phyloP scores from a whole-genome alignment of 1,140 invertebrate species.

The Ceratina australensis region DNA sequence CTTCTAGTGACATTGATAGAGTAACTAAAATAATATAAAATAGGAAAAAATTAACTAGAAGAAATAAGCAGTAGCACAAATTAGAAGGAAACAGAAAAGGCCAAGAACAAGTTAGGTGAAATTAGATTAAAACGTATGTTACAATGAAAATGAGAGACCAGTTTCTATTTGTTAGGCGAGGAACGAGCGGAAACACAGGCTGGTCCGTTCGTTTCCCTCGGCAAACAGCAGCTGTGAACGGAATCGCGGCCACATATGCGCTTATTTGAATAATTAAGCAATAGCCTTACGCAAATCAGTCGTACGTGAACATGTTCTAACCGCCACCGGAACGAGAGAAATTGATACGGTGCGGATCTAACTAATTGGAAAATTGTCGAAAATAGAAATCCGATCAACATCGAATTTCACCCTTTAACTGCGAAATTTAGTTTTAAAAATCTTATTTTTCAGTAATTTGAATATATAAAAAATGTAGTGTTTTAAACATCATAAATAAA shows the following conservation, averaged over 20 bases:
- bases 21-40: too few species aligned
- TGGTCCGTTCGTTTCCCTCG: conserved; percentile 48
- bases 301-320: conserved; percentile 13
- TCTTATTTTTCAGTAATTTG: too few species aligned
- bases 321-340: conserved; percentile 30
- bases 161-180: conserved; percentile 43
- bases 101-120: neutral
- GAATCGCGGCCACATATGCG: conserved; percentile 60
- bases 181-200: conserved; percentile 53
- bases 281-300: conserved; percentile 36
- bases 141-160: neutral
- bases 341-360: neutral
- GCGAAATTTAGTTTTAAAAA: too few species aligned
- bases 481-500: too few species aligned
- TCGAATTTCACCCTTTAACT: too few species aligned
- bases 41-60: neutral
- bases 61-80: neutral
- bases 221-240: conserved; percentile 65
- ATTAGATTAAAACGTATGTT: too few species aligned
- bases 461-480: too few species aligned
- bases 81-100: neutral
- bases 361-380: too few species aligned
- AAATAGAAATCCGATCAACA: too few species aligned
- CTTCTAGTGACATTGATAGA: too few species aligned
- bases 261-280: conserved; percentile 73